Evolutionary conservation across 1,140 invertebrate genomes (phyloP).

Genomic region (Aricia agestis): DNA sequence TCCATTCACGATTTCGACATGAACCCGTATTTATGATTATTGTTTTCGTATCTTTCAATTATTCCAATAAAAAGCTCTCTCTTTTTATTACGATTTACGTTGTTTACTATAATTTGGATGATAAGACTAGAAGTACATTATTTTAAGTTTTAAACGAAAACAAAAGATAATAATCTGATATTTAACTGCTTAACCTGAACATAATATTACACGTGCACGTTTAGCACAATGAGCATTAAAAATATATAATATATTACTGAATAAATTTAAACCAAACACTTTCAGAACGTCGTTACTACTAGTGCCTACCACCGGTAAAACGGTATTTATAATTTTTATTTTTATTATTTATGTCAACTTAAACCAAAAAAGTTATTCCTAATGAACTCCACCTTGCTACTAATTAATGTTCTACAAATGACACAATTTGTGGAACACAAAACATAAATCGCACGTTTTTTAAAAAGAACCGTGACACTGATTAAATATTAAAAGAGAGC

Average conservation of each 20-base stretch:
- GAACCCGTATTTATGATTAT: slow-evolving; percentile 3
- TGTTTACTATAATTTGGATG: background rate
- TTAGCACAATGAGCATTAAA: no score
- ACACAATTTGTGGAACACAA: background rate
- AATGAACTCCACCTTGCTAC: background rate
- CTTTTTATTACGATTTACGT: background rate
- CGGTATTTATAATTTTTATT: no score
- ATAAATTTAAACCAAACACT: no score
- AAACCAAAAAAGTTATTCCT: background rate
- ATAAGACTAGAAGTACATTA: background rate
- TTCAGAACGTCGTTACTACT: no score
- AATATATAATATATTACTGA: no score
- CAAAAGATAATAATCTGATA: no score
- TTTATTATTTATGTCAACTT: background rate
- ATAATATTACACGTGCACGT: no score
- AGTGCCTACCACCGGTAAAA: no score
- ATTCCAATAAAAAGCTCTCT: background rate
- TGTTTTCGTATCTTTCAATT: background rate
- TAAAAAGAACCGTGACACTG: background rate
- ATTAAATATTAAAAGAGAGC: slow-evolving; percentile 4
- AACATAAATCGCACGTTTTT: background rate
- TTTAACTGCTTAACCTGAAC: no score
- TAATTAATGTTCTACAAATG: background rate
- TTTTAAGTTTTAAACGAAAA: background rate
- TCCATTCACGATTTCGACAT: slow-evolving; percentile 3